These are phyloP conservation scores for Plecturocebus donacophilus DNA, from an alignment of 2,113 vertebrate species.

Conservation along the genomic window DNA sequence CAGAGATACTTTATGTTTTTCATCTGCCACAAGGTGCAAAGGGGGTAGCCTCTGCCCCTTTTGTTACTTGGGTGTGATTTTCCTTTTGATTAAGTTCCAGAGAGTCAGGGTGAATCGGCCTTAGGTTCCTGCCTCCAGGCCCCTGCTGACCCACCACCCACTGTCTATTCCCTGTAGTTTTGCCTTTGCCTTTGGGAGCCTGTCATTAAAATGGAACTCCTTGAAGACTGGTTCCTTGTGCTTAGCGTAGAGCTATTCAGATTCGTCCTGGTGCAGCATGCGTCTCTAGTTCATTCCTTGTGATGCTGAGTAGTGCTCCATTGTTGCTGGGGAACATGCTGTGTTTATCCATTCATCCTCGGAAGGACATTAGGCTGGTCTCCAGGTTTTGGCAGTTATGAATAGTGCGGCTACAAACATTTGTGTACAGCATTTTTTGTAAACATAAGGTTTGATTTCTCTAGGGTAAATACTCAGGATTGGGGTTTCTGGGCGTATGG, in stretches of 20 bases:
- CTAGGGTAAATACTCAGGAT: neutral
- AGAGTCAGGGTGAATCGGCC: too few species aligned
- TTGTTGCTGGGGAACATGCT: neutral
- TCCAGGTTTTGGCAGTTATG: constrained; percentile 10
- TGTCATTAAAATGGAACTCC: neutral
- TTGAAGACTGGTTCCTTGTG: neutral
- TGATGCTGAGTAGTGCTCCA: neutral
- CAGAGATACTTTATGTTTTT: too few species aligned
- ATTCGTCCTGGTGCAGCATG: neutral
- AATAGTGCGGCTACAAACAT: neutral
- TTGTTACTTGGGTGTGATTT: too few species aligned
- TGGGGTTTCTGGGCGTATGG: neutral
- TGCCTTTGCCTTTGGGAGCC: neutral
- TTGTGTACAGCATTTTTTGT: neutral
- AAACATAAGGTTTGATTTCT: neutral
- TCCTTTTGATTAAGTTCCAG: too few species aligned
- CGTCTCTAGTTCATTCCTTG: neutral
- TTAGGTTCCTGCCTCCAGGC: neutral
- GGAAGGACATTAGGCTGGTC: neutral
- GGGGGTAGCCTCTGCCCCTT: too few species aligned
- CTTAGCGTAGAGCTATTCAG: neutral
- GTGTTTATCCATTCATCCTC: neutral
- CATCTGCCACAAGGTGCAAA: too few species aligned
- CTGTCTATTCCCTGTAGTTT: neutral
- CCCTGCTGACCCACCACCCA: neutral